phyloP scores from a whole-genome alignment of 2,113 vertebrate species.

The Lagopus leucura region DNA sequence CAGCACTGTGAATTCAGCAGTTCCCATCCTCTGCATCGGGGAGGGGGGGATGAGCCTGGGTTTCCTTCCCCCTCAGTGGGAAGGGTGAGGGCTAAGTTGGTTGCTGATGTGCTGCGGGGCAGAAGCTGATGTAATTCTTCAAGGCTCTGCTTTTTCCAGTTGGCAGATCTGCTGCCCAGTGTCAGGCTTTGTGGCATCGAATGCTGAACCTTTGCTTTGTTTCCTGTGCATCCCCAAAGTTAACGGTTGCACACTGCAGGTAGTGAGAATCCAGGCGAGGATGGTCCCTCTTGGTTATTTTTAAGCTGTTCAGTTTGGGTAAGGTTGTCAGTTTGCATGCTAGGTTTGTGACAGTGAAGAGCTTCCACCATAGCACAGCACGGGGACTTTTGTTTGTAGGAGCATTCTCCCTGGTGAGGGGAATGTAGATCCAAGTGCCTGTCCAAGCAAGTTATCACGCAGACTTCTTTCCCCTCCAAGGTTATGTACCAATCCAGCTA shows the following conservation, averaged over 20 bases:
- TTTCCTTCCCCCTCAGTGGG: not conserved
- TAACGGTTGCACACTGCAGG: not conserved
- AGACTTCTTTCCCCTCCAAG: not conserved
- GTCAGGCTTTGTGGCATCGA: not conserved
- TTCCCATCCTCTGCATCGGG: conserved; percentile 25
- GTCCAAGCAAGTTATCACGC: not conserved
- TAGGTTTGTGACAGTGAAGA: not conserved
- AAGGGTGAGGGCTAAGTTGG: not conserved
- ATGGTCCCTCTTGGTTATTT: not conserved
- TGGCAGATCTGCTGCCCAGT: not conserved
- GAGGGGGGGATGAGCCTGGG: rapidly evolving
- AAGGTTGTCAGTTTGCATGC: not conserved
- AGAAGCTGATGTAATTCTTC: conserved; percentile 21
- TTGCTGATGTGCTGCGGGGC: not conserved
- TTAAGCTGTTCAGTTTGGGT: not conserved
- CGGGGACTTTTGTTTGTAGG: not conserved
- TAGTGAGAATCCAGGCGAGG: not conserved
- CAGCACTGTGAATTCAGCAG: conserved; percentile 60
- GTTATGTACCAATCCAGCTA: not conserved
- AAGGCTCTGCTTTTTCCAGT: not conserved
- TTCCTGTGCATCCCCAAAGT: not conserved
- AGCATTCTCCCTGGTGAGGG: not conserved
- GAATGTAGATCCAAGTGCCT: not conserved
- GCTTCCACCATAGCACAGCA: rapidly evolving
- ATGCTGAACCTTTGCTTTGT: not conserved